Conservation (phyloP, 1,140 invertebrate genomes). For the Lasioglossum baleicum region DNA sequence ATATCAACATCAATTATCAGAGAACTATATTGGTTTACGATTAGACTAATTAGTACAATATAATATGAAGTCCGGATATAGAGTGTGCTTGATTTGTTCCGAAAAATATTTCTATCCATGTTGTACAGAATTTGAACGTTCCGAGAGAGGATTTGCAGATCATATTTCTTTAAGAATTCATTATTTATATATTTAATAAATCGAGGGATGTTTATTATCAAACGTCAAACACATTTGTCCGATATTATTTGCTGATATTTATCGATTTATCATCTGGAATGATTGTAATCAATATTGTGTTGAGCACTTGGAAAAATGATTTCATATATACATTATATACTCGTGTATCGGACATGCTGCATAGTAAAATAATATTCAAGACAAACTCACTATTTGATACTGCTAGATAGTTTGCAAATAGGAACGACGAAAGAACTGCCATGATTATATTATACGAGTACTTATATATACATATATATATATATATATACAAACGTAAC, state of each 20-base stretch:
- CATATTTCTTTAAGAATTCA: background rate
- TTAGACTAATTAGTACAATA: conserved; percentile 10
- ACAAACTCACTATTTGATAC: conserved; percentile 36
- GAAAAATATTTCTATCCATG: too few species aligned
- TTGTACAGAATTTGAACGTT: background rate
- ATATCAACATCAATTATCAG: conserved; percentile 2
- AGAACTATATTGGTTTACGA: background rate
- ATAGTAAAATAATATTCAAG: conserved; percentile 8
- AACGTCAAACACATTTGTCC: too few species aligned
- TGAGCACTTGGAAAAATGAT: background rate
- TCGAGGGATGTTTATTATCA: background rate
- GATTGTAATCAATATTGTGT: background rate
- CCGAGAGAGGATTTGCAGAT: background rate
- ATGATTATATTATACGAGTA: conserved; percentile 40
- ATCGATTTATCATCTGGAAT: too few species aligned
- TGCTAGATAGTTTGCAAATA: conserved; percentile 37
- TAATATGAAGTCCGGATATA: background rate
- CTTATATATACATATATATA: too few species aligned
- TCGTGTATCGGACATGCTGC: background rate
- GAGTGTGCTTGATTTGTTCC: background rate
- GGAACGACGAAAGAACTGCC: conserved; percentile 48
- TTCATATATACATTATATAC: background rate
- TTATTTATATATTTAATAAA: background rate
- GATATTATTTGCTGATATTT: background rate
- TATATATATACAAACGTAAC: conserved; percentile 14